Conservation (phyloP, 1,140 invertebrate species). For the Camponotus vicinus region DNA sequence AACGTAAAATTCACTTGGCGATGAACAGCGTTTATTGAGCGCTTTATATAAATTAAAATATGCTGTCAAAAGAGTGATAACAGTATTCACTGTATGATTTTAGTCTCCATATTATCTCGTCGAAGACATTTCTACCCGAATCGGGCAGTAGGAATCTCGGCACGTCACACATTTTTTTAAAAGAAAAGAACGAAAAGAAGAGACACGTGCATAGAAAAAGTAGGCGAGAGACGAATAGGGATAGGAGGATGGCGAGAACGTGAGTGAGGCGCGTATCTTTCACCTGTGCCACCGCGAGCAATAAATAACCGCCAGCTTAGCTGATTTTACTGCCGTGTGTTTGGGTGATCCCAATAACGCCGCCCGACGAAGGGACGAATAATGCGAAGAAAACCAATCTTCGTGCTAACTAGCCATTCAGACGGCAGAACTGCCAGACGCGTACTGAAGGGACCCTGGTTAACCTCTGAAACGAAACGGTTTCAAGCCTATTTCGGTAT, state of each 20-base stretch:
- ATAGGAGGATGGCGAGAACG: constrained; percentile 3
- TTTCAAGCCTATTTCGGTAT: constrained; percentile 74
- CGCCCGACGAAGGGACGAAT: constrained; percentile 78
- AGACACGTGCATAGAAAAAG: constrained; percentile 20
- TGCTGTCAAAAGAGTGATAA: neutral
- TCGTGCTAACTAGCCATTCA: constrained; percentile 85
- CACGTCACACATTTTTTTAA: constrained; percentile 8
- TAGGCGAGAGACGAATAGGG: neutral
- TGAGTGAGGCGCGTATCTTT: constrained; percentile 78
- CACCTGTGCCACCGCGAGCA: constrained; percentile 85
- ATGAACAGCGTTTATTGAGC: neutral
- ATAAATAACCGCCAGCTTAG: constrained; percentile 86
- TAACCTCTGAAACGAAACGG: constrained; percentile 84
- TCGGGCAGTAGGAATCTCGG: constrained; percentile 18
- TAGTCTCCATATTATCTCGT: neutral
- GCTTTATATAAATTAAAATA: neutral
- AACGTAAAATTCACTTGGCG: neutral
- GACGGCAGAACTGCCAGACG: constrained; percentile 79
- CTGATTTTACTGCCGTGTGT: constrained; percentile 84
- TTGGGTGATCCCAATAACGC: constrained; percentile 83
- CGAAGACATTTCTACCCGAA: constrained; percentile 14
- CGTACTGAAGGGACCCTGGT: constrained; percentile 81
- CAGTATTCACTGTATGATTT: neutral
- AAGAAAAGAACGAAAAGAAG: constrained; percentile 20
- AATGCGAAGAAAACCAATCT: constrained; percentile 84